Percentiles rank a stretch among this genome's conserved stretches.
Conservation (phyloP, 2,888 invertebrate genomes). For the Trichopria drosophilae region DNA sequence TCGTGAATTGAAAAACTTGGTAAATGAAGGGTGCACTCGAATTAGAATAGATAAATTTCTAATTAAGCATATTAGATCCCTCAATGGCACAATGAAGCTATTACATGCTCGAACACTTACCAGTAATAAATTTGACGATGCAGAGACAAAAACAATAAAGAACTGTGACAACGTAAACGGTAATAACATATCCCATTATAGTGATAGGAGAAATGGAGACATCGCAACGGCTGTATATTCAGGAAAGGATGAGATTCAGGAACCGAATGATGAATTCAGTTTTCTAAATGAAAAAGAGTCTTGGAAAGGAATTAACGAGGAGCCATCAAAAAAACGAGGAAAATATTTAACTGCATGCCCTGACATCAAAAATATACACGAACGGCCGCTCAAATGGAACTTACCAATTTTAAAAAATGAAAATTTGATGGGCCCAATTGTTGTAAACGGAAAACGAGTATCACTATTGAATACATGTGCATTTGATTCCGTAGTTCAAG, state of each 20-base stretch:
- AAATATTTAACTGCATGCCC: conserved; percentile 19
- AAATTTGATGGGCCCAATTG: conserved; percentile 15
- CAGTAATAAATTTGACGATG: neutral
- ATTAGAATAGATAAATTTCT: conserved; percentile 29
- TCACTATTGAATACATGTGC: conserved; percentile 22
- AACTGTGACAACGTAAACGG: neutral
- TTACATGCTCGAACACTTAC: too few species aligned
- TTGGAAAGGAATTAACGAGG: conserved; percentile 13
- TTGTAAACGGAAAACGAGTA: conserved; percentile 7
- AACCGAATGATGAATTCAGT: too few species aligned
- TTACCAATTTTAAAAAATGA: conserved; percentile 24
- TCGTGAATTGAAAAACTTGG: conserved; percentile 19
- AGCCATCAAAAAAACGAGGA: conserved; percentile 11
- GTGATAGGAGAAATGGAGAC: neutral
- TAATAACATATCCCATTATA: neutral
- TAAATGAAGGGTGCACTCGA: conserved; percentile 19
- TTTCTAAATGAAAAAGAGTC: conserved; percentile 20
- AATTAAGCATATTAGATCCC: conserved; percentile 23
- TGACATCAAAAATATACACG: conserved; percentile 17
- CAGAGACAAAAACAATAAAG: neutral
- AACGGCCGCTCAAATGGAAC: conserved; percentile 6
- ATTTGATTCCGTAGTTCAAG: conserved; percentile 3
- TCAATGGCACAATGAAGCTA: conserved; percentile 24
- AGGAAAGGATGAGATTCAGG: too few species aligned
- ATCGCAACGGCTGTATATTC: too few species aligned